Conservation (phyloP, 2,797 vertebrate species). For the Thamnophis elegans region DNA sequence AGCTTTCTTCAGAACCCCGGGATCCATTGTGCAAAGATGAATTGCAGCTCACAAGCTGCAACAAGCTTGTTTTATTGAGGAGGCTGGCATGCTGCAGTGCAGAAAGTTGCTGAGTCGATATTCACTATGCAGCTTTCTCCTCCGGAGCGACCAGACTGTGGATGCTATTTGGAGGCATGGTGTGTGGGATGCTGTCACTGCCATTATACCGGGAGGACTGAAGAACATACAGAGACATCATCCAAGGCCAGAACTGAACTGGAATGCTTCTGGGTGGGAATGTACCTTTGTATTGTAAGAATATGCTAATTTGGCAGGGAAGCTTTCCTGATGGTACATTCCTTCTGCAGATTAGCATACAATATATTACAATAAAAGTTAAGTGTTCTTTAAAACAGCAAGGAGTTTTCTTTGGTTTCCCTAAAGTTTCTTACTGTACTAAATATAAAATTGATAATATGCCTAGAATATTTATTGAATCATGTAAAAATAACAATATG, state of each 20-base stretch:
- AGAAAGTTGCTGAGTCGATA: background rate
- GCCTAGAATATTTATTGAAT: background rate
- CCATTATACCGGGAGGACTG: background rate
- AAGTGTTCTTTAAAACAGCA: rapidly evolving
- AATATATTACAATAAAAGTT: background rate
- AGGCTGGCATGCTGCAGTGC: background rate
- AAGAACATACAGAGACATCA: background rate
- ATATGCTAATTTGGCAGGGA: background rate
- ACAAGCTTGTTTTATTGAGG: background rate
- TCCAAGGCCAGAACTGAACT: background rate
- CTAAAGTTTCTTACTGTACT: rapidly evolving
- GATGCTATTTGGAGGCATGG: background rate
- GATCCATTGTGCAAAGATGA: background rate
- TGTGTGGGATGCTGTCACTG: background rate
- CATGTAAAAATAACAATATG: background rate
- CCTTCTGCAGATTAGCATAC: background rate
- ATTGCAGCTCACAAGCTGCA: background rate
- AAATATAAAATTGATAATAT: background rate
- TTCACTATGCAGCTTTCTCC: background rate
- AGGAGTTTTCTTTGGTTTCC: background rate
- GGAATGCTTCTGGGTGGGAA: background rate
- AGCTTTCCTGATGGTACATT: background rate
- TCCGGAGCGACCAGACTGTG: background rate
- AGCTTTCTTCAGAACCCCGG: background rate
- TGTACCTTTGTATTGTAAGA: background rate